A percentile compares a stretch with the other conserved stretches of the same genome.
phyloP scores from a whole-genome alignment of 2,113 vertebrate genomes.

The Pygoscelis adeliae region DNA sequence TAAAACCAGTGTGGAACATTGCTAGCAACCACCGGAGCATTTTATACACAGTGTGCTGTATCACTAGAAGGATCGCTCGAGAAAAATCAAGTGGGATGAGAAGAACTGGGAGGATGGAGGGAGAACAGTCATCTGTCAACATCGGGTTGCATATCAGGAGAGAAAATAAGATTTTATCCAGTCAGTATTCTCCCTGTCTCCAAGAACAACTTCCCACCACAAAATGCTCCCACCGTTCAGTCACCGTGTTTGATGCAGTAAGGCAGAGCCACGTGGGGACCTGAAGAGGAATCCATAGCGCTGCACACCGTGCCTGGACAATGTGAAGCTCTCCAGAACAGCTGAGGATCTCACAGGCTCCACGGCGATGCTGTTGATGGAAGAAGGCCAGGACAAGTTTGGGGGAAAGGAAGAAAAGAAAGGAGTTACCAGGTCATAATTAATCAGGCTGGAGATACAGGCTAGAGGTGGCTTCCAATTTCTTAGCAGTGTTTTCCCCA shows the following conservation, averaged over 20 bases:
- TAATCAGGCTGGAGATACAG: not conserved
- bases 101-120: not conserved
- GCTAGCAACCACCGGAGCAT: not conserved
- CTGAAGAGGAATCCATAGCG: not conserved
- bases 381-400: not conserved
- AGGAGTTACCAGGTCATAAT: not conserved
- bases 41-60: not conserved
- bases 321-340: not conserved
- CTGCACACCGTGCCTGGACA: not conserved
- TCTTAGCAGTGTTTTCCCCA: not conserved
- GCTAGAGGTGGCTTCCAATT: not conserved
- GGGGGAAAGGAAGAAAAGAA: not conserved
- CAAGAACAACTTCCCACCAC: not conserved
- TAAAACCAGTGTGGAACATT: not conserved
- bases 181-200: not conserved
- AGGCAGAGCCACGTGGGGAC: not conserved
- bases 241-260: fast-evolving
- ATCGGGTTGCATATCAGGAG: not conserved
- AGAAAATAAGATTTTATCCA: not conserved
- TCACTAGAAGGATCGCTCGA: not conserved
- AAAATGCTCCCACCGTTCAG: not conserved
- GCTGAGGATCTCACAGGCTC: not conserved
- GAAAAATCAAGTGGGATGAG: not conserved
- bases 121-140: not conserved
- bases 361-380: not conserved